Evolutionary conservation across 2,888 invertebrate genomes (phyloP), one percentile per base, ranked within the genome.

Genomic region (Leptinotarsa rubiginosa): DNA sequence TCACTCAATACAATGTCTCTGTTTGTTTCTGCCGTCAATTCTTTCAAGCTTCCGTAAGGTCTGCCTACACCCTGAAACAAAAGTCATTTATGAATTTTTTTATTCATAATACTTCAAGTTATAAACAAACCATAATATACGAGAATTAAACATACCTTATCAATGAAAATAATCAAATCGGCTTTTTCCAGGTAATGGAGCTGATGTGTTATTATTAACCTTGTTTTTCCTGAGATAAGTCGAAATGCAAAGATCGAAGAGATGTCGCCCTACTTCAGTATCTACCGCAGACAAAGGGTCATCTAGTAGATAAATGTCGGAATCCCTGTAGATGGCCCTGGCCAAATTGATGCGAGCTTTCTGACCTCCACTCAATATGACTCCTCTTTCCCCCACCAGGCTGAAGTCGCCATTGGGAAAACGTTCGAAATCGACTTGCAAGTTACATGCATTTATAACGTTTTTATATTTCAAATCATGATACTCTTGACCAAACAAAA

Each of bases 271-370:
- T n/a, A 95, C 95, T 76, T 92, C 92, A 0, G 93, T 90, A 86
- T 96, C 96, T 0, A 95, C 95, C 0, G 95, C 95, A 71, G 93
- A 93, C 2, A 95, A 86, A 0, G 95, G 95, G 88, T 96, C 95
- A 84, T 96, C 95, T 52, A 96, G 85, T 4, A 96, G 87, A 83
- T 95, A 95, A 73, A 95, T 90, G 81, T 93, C 91, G 47, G 95
- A 93, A 83, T 94, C 90, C 84, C 92, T 90, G 81, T 96, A 96
- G 73, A 96, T 90, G 7, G 95, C 93, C 77, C 96, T 89, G 0
- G 94, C 94, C 52, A 96, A 89, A 79, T 93, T 94, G 68, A 96
- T 91, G 75, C 96, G 90, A 1, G 96, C 95, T 75, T 93, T 92
- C 88, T 95, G 95, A 0, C 95, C 95, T 0, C 96, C 96, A 83